Evolutionary conservation across 2,888 invertebrate genomes (phyloP).

Genomic region (Myopa tessellatipennis): DNA sequence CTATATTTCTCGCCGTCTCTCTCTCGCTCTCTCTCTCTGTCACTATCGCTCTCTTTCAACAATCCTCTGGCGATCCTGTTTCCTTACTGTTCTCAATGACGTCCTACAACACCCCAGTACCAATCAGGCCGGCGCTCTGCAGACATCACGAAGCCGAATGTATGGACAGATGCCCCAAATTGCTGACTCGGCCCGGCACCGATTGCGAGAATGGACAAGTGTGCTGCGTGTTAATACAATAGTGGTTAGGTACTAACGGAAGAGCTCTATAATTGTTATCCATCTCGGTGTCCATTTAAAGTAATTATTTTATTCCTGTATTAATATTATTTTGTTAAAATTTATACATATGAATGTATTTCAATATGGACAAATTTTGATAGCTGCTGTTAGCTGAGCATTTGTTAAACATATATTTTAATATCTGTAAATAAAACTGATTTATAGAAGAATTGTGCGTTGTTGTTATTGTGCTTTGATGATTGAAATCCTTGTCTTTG

Average conservation of each 20-base stretch:
- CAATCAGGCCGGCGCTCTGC: constrained; percentile 63
- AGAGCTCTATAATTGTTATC: neutral
- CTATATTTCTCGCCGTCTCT: neutral
- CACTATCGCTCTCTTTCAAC: constrained; percentile 28
- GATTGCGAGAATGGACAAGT: constrained; percentile 62
- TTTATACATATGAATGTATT: too few species aligned
- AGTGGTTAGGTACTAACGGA: neutral
- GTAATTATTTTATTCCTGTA: too few species aligned
- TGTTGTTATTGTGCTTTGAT: neutral
- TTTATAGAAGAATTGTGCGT: constrained; percentile 26
- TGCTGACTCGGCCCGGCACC: constrained; percentile 59
- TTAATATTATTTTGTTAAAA: too few species aligned
- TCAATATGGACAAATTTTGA: too few species aligned
- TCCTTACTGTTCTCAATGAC: constrained; percentile 35
- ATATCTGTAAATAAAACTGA: too few species aligned
- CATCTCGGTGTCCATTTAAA: too few species aligned
- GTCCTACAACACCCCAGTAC: constrained; percentile 54
- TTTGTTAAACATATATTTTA: neutral
- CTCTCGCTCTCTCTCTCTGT: neutral
- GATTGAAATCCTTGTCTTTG: too few species aligned
- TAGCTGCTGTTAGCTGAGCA: neutral
- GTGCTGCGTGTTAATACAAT: constrained; percentile 63
- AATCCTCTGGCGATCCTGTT: constrained; percentile 43
- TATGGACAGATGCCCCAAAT: constrained; percentile 57
- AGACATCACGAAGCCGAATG: constrained; percentile 61